Conservation (phyloP, 2,797 vertebrate genomes). For the Paguma larvata region DNA sequence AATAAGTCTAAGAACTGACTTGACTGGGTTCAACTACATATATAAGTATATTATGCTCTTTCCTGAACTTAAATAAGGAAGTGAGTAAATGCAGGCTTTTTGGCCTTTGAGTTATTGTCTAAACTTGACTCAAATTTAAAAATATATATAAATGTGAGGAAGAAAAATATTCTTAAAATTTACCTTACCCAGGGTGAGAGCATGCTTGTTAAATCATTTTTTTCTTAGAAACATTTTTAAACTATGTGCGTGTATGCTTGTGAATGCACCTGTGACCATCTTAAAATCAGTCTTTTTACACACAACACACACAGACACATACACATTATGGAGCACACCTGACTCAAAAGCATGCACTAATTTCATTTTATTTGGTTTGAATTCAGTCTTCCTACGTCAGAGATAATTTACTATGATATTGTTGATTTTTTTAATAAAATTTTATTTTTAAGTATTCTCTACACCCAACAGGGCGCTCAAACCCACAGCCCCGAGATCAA, state of each 20-base stretch:
- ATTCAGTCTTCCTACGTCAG: slow-evolving; percentile 8
- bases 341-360: neutral
- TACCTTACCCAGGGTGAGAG: neutral
- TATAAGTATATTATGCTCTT: neutral
- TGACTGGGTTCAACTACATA: slow-evolving; percentile 72
- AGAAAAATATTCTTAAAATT: slow-evolving; percentile 15
- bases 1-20: slow-evolving; percentile 82
- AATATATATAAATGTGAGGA: neutral
- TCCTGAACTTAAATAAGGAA: slow-evolving; percentile 1
- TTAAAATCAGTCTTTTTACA: slow-evolving; percentile 20
- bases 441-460: too few relatives aligned
- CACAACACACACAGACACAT: accelerated
- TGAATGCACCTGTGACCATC: neutral
- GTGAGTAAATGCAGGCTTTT: neutral
- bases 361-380: slow-evolving; percentile 53
- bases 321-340: neutral
- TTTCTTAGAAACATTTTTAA: slow-evolving; percentile 11
- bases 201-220: neutral
- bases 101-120: slow-evolving; percentile 47
- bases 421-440: neutral
- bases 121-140: slow-evolving; percentile 40
- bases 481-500: too few relatives aligned
- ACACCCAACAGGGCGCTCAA: too few relatives aligned
- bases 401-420: neutral
- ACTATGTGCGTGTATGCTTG: neutral